Evolutionary conservation across 2,888 invertebrate species (phyloP), one percentile per base, ranked within the genome.

Genomic region (Dyspetes luteomarginatus): DNA sequence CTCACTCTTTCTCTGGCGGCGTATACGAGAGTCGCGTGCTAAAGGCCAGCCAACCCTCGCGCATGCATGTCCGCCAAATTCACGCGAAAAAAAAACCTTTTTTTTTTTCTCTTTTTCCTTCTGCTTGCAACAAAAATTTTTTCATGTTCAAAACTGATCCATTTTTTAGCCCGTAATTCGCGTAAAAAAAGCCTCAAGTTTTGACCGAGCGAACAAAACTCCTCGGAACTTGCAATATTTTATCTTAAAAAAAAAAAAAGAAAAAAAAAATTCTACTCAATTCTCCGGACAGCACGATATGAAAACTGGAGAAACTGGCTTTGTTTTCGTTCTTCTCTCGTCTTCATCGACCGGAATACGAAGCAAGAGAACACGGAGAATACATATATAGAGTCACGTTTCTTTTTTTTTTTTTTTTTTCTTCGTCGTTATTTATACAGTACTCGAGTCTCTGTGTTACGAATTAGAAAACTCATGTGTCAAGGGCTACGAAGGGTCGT

Each of bases 241-340:
- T 5, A 15, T 15, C 12, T 5, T 15, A 1, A 7, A 3, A 48
- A 48, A 48, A 48, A 45, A 48, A 48, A 48, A 1, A 4, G n/a
- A 45, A 15, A 15, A 45, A 45, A 48, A 48, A n/a, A 48, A 7
- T 17, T 15, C n/a, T 48, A 17, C 48, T 48, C 48, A 17, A n/a
- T n/a, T n/a, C n/a, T n/a, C 45, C 48, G 58, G 26, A 68, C 68
- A 60, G 26, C 56, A 45, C 26, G 26, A n/a, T 62, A 45, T 5
- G n/a, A 43, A 22, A 65, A 77, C 71, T 64, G 77, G 77, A 77
- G n/a, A n/a, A n/a, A 77, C 58, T 28, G 50, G 55, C 24, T 52
- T 56, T 62, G 28, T 62, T 62, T 17, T 41, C 5, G 48, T n/a
- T 48, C 30, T 41, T 60, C 41, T 0, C 2, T 67, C 30, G 19